Conservation (phyloP, 1,140 invertebrate genomes). For the Phymastichus coffea region DNA sequence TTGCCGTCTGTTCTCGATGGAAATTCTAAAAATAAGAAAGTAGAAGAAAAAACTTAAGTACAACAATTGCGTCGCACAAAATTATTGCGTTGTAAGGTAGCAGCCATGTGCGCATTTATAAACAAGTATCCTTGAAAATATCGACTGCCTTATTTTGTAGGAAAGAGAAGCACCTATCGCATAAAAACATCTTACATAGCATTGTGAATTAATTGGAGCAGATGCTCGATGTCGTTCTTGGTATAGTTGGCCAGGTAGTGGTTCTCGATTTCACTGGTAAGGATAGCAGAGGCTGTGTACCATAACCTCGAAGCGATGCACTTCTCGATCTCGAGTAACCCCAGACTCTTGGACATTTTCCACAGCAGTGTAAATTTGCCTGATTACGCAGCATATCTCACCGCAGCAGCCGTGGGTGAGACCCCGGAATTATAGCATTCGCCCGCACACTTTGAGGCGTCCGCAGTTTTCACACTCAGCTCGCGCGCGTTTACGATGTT, state of each 20-base stretch:
- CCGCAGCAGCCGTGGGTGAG: not conserved
- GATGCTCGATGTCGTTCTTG: slow-evolving; percentile 7
- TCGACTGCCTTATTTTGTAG: not conserved
- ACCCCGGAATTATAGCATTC: too few relatives aligned
- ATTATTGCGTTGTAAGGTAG: not conserved
- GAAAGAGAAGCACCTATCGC: not conserved
- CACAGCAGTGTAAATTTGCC: not conserved
- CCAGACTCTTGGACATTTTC: slow-evolving; percentile 18
- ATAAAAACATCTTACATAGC: slow-evolving; percentile 20
- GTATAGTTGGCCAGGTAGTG: slow-evolving; percentile 7
- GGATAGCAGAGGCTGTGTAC: slow-evolving; percentile 31
- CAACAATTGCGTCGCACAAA: not conserved
- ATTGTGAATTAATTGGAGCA: slow-evolving; percentile 17
- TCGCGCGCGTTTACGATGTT: not conserved
- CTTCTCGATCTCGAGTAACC: slow-evolving; percentile 29
- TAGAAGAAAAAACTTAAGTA: not conserved
- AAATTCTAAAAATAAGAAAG: slow-evolving; percentile 6
- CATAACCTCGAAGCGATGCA: slow-evolving; percentile 35
- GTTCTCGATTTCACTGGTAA: slow-evolving; percentile 18
- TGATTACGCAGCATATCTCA: slow-evolving; percentile 12
- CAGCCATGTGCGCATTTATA: not conserved
- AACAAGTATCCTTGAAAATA: slow-evolving; percentile 5
- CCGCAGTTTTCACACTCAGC: not conserved
- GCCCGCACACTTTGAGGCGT: too few relatives aligned
- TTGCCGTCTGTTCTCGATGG: slow-evolving; percentile 5